phyloP scores from a whole-genome alignment of 2,113 vertebrate genomes.

The Tautogolabrus adspersus region DNA sequence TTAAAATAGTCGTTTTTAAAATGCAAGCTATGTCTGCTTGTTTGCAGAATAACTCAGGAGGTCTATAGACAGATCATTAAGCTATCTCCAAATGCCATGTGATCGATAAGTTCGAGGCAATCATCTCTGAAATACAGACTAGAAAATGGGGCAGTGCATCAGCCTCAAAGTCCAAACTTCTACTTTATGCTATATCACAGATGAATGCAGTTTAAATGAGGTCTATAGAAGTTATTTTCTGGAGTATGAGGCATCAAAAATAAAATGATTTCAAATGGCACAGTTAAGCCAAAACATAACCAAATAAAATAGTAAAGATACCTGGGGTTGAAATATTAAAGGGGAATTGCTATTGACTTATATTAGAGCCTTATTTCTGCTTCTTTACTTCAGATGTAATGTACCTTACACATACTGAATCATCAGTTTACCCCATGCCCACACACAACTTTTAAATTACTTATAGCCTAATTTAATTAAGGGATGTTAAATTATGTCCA shows the following conservation, averaged over 20 bases:
- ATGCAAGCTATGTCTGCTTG: neutral
- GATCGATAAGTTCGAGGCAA: conserved; percentile 25
- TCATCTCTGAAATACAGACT: conserved; percentile 22
- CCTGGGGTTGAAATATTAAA: neutral
- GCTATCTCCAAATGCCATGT: conserved; percentile 3
- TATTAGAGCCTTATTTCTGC: no score
- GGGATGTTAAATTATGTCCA: no score
- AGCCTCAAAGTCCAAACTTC: neutral
- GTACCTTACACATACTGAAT: neutral
- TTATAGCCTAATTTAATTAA: no score
- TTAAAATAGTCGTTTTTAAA: conserved; percentile 28
- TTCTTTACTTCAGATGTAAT: neutral
- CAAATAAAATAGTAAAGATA: neutral
- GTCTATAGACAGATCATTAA: conserved; percentile 32
- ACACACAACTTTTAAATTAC: neutral
- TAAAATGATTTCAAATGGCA: neutral
- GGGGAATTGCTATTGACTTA: no score
- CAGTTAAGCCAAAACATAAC: neutral
- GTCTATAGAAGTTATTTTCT: neutral
- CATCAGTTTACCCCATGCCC: neutral
- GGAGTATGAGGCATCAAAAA: neutral
- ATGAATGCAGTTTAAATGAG: neutral
- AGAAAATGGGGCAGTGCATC: conserved; percentile 9
- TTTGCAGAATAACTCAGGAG: conserved; percentile 11
- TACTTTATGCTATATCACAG: neutral